phyloP scores from a whole-genome alignment of 2,888 invertebrate genomes.

The Chrysolina haemoptera region DNA sequence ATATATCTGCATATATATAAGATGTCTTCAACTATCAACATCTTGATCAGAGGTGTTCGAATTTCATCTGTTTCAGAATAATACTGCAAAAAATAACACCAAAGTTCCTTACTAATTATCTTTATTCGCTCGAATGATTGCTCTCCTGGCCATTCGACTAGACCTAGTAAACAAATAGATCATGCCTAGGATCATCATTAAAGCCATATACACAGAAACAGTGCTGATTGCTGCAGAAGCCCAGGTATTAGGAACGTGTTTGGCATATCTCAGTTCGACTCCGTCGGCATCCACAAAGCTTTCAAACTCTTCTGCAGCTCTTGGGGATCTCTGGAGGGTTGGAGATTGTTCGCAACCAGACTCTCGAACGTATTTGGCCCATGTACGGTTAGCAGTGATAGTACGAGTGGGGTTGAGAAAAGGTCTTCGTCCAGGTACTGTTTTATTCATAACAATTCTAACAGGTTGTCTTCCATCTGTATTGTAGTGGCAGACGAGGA shows the following conservation, averaged over 20 bases:
- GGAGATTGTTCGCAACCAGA: constrained; percentile 73
- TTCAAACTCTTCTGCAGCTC: constrained; percentile 52
- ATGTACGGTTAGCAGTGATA: constrained; percentile 76
- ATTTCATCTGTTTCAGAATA: not conserved
- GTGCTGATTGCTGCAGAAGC: constrained; percentile 67
- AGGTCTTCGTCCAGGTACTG: constrained; percentile 72
- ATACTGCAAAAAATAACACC: not conserved
- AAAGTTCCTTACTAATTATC: constrained; percentile 13
- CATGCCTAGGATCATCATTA: constrained; percentile 63
- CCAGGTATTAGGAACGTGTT: constrained; percentile 62
- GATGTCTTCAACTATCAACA: not conserved
- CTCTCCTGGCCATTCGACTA: constrained; percentile 29
- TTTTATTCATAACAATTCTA: constrained; percentile 71
- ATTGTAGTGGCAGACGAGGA: constrained; percentile 77
- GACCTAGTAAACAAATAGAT: constrained; percentile 47
- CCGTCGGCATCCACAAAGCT: constrained; percentile 48
- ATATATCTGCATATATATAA: not conserved
- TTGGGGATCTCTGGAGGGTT: constrained; percentile 52
- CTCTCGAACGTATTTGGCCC: constrained; percentile 81
- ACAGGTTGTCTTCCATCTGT: constrained; percentile 71
- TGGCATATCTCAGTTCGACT: constrained; percentile 48
- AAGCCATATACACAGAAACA: constrained; percentile 65
- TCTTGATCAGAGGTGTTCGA: not conserved
- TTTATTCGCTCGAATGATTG: constrained; percentile 13
- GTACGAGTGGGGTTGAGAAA: constrained; percentile 75